Evolutionary conservation across 2,888 invertebrate genomes (phyloP).

Genomic region (Leptinotarsa peninsularis): DNA sequence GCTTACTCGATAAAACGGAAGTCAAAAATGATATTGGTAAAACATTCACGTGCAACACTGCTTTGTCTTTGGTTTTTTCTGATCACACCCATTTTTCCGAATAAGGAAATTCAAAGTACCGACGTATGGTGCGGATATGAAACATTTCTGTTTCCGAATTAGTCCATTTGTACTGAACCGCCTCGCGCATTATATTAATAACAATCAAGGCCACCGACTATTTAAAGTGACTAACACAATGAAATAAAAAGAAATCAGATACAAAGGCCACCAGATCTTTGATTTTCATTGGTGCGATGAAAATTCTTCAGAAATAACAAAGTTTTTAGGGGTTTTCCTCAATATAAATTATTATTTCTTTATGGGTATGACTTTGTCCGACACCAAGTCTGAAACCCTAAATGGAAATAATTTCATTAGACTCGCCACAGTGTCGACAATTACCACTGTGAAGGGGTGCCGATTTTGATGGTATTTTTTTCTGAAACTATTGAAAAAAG

Average conservation of each 20-base stretch:
- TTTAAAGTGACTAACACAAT: background rate
- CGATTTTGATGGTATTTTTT: too few relatives aligned
- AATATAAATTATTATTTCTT: too few relatives aligned
- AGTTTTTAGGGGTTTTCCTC: too few relatives aligned
- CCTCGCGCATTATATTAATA: background rate
- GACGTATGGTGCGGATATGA: background rate
- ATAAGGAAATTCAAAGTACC: constrained; percentile 12
- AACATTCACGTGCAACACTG: background rate
- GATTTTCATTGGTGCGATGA: too few relatives aligned
- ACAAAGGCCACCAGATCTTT: background rate
- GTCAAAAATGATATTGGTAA: background rate
- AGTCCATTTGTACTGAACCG: background rate
- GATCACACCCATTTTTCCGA: background rate
- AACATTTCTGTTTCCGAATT: constrained; percentile 1
- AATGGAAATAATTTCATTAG: too few relatives aligned
- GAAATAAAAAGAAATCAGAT: background rate
- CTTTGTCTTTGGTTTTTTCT: background rate
- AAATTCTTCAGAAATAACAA: too few relatives aligned
- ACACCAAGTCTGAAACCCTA: too few relatives aligned
- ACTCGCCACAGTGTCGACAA: too few relatives aligned
- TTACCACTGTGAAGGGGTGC: too few relatives aligned
- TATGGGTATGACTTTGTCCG: too few relatives aligned
- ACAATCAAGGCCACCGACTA: constrained; percentile 7
- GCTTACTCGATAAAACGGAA: background rate
- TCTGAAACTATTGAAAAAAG: too few relatives aligned